Base-by-base conservation (phyloP, 2,797 vertebrate species). In the Sparidentex hasta region DNA sequence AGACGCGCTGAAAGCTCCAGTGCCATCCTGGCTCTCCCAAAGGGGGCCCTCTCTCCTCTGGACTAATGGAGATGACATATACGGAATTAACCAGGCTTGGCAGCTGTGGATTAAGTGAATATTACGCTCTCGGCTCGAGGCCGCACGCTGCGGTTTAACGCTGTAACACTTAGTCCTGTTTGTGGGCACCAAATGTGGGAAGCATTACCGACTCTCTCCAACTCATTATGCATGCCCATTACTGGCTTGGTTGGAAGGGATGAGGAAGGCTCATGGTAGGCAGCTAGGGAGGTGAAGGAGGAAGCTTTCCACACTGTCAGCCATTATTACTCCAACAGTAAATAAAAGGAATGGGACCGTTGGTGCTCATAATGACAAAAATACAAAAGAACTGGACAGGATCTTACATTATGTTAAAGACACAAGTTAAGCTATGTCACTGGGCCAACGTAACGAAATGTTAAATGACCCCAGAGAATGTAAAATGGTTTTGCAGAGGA, bases 111-210 rank as follows among this genome's bases (percentile, higher is more conserved):
- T 93, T 86, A 89, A 87, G 81, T 71, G 74, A 81, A 72, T 72
- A 80, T 86, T 92, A 82, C 18, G 43, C 79, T 74, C 69, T 82
- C 25, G 80, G 81, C 79, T 74, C 52, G 1, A 67, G 43, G 84
- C 71, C 61, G 54, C 64, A 33, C 18, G 62, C 75, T 92, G 91
- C 21, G 91, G 91, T 93, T 90, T 85, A 71, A 85, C 58, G 62
- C 81, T 76, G 84, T 76, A 88, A 90, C 91, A 89, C 89, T 87
- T 85, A 72, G 85, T 80, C 78, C 78, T 73, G 73, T 83, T 88
- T 50, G 67, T 54, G 85, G 93, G 88, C 82, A 85, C 76, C 56
- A 72, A 93, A 93, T 93, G 86, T 92, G 90, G 87, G 86, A 92
- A 86, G 88, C 90, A 92, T 92, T 92, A 91, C 71, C 23, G 48